Evolutionary conservation across 1,140 invertebrate genomes (phyloP).

Genomic region (Eriocheir sinensis): DNA sequence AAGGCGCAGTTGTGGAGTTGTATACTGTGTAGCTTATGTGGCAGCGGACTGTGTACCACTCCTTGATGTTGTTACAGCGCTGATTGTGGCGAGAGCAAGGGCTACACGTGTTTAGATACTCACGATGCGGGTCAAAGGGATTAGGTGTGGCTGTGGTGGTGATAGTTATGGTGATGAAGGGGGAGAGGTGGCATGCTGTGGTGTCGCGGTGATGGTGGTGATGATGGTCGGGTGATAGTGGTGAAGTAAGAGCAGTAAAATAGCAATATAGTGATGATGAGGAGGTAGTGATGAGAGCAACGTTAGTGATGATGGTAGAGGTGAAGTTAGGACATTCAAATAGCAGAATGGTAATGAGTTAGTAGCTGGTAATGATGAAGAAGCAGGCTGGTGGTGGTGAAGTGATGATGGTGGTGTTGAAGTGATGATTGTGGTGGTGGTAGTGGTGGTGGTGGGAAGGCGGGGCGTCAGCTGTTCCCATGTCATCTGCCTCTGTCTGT

Average conservation of each 20-base stretch:
- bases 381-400: no score
- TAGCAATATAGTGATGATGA: background rate
- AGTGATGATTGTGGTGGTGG: background rate
- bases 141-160: no score
- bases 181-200: no score
- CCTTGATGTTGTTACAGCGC: no score
- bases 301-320: background rate
- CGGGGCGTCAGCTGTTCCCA: background rate
- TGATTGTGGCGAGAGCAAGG: no score
- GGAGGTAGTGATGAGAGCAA: background rate
- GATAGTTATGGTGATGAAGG: no score
- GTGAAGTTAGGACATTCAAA: background rate
- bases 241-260: background rate
- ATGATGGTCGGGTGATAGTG: background rate
- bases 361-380: background rate
- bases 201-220: no score
- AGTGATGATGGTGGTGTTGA: background rate
- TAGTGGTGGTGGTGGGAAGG: constrained; percentile 17
- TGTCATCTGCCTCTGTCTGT: background rate
- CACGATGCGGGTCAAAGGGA: no score
- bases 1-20: no score
- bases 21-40: no score
- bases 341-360: background rate
- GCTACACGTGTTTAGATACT: no score
- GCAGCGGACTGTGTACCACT: no score